phyloP scores from a whole-genome alignment of 2,797 vertebrate genomes.

The Thalassophryne amazonica region DNA sequence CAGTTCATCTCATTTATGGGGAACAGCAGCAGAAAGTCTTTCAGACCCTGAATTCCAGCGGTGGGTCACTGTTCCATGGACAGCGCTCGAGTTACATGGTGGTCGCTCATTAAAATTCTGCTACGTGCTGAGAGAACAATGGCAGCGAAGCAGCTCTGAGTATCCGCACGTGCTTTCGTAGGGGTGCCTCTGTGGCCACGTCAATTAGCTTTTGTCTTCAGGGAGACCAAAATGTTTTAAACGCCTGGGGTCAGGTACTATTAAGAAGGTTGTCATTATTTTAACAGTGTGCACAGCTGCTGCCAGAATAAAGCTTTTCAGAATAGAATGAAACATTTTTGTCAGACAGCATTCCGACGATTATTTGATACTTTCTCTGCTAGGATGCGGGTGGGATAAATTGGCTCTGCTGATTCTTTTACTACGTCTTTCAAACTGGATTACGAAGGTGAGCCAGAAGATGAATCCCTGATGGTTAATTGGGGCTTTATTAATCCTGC shows the following conservation, averaged over 20 bases:
- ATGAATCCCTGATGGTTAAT: conserved; percentile 74
- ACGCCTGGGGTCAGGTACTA: conserved; percentile 67
- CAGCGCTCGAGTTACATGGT: conserved; percentile 50
- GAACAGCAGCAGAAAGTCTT: conserved; percentile 48
- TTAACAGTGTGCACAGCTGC: conserved; percentile 50
- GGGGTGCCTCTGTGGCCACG: conserved; percentile 47
- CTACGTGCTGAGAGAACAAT: conserved; percentile 65
- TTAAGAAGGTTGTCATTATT: conserved; percentile 67
- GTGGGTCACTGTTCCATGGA: conserved; percentile 48
- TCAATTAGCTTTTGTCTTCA: conserved; percentile 74
- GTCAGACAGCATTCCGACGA: conserved; percentile 28
- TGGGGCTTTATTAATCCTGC: conserved; percentile 75
- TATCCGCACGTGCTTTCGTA: conserved; percentile 46
- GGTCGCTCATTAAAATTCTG: conserved; percentile 71
- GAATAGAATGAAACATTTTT: too few species aligned
- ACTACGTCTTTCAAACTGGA: conserved; percentile 61
- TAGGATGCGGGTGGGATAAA: conserved; percentile 39
- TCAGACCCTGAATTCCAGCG: conserved; percentile 50
- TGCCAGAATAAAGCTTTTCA: too few species aligned
- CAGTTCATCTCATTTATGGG: conserved; percentile 47
- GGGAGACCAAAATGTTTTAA: conserved; percentile 75
- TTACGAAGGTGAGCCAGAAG: conserved; percentile 60
- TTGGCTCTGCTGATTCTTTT: conserved; percentile 60
- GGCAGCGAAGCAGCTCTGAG: conserved; percentile 36
- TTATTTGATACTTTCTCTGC: conserved; percentile 22